A percentile compares a stretch with the other conserved stretches of the same genome.
phyloP scores from a whole-genome alignment of 53 echinoderm and acorn worm genomes.

The Temnopleurus reevesii region DNA sequence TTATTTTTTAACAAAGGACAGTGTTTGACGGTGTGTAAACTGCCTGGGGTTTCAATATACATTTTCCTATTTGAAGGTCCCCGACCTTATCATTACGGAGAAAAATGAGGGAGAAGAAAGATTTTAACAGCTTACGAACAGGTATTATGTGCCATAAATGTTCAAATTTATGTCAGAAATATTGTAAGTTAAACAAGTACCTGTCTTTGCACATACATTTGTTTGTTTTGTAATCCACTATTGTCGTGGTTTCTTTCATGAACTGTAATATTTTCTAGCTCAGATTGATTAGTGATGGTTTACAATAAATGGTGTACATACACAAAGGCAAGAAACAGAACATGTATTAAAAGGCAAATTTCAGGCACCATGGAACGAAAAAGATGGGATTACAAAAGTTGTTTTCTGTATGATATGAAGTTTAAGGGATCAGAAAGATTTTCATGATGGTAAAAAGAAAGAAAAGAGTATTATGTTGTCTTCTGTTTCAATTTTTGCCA shows the following conservation, averaged over 20 bases:
- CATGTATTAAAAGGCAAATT: neutral
- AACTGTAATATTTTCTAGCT: conserved; percentile 4
- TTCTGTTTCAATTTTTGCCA: conserved; percentile 47
- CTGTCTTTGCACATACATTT: neutral
- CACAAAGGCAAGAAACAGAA: conserved; percentile 4
- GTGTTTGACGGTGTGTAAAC: too few relatives aligned
- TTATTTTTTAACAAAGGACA: too few relatives aligned
- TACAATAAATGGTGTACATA: conserved; percentile 5
- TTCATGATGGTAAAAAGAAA: conserved; percentile 49
- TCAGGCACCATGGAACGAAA: conserved; percentile 2
- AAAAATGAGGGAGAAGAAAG: neutral
- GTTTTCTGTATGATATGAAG: neutral
- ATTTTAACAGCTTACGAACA: neutral
- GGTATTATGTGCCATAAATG: neutral
- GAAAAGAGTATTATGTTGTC: conserved; percentile 47
- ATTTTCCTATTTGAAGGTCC: neutral
- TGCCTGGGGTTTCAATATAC: too few relatives aligned
- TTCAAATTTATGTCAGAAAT: neutral
- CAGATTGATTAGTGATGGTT: neutral
- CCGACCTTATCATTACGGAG: neutral
- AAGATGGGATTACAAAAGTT: neutral
- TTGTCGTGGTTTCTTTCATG: conserved; percentile 24
- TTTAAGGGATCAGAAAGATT: conserved; percentile 16
- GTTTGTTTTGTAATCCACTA: neutral
- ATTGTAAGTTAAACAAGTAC: neutral